Conservation (phyloP, 2,797 vertebrate genomes). For the Molothrus ater region DNA sequence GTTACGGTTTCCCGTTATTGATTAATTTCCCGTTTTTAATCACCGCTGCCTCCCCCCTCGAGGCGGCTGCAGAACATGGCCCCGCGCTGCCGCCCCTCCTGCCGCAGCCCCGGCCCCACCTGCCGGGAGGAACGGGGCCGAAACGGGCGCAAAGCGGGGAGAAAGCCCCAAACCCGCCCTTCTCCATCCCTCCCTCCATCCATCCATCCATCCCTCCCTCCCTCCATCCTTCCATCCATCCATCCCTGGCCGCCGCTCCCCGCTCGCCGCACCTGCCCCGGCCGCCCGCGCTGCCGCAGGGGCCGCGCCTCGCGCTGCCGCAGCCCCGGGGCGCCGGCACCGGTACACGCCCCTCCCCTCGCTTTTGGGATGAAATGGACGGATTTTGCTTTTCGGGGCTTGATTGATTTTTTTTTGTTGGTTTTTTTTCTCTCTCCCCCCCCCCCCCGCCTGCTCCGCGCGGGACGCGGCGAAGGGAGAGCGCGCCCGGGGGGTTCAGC, state of each 20-base stretch:
- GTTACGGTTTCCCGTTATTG: not conserved
- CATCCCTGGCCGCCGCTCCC: not conserved
- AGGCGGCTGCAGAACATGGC: conserved; percentile 44
- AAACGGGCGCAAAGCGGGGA: not conserved
- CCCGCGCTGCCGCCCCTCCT: conserved; percentile 20
- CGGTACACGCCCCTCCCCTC: not conserved
- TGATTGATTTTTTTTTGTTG: not conserved
- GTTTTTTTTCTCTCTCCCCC: not conserved
- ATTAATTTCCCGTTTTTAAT: not conserved
- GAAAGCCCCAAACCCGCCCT: not conserved
- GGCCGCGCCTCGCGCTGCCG: not conserved
- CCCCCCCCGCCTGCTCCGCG: too few relatives aligned
- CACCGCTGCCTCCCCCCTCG: not conserved
- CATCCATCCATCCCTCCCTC: not conserved
- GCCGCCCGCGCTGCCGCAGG: conserved; percentile 29
- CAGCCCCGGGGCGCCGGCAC: not conserved
- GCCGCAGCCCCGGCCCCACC: conserved; percentile 26
- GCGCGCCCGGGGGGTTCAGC: too few relatives aligned
- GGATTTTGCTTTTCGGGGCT: not conserved
- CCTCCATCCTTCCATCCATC: accelerated
- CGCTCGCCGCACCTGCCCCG: not conserved
- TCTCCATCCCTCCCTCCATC: not conserved
- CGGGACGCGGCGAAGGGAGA: too few relatives aligned
- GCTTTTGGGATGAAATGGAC: not conserved
- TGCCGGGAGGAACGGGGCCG: not conserved